phyloP scores from a whole-genome alignment of 2,888 invertebrate species.

The Ptychoptera contaminata region DNA sequence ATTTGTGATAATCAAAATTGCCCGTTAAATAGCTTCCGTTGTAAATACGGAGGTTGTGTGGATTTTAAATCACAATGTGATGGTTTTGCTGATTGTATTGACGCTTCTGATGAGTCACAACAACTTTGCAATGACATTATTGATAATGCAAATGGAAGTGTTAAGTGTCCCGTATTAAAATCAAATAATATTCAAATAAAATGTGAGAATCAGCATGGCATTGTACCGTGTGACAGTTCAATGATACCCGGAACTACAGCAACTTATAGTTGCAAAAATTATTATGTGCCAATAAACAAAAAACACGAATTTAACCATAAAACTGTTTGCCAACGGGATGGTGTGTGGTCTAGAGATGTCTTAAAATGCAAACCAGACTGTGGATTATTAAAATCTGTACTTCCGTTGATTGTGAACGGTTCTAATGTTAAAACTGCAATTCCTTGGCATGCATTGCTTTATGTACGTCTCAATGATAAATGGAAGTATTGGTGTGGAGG shows the following conservation, averaged over 20 bases:
- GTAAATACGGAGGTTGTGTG: slow-evolving; percentile 15
- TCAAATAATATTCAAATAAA: slow-evolving; percentile 13
- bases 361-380: slow-evolving; percentile 26
- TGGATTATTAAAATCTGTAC: slow-evolving; percentile 6
- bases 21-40: slow-evolving; percentile 14
- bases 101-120: slow-evolving; percentile 15
- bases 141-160: not conserved
- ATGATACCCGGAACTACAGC: slow-evolving; percentile 23
- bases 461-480: slow-evolving; percentile 20
- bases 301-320: slow-evolving; percentile 15
- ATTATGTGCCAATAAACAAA: slow-evolving; percentile 20
- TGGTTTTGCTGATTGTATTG: slow-evolving; percentile 14
- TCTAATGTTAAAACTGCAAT: slow-evolving; percentile 16
- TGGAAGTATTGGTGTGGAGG: slow-evolving; percentile 32
- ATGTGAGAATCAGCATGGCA: slow-evolving; percentile 20
- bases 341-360: slow-evolving; percentile 27
- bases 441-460: slow-evolving; percentile 34
- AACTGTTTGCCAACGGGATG: slow-evolving; percentile 26
- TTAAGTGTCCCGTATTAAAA: slow-evolving; percentile 15
- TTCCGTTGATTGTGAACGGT: slow-evolving; percentile 24
- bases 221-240: slow-evolving; percentile 21
- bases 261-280: slow-evolving; percentile 23
- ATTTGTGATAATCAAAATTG: slow-evolving; percentile 14
- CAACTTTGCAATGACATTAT: slow-evolving; percentile 8
- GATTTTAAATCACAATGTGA: slow-evolving; percentile 12